Evolutionary conservation across 2,113 vertebrate species (phyloP).

Genomic region (Callopanchax toddi): DNA sequence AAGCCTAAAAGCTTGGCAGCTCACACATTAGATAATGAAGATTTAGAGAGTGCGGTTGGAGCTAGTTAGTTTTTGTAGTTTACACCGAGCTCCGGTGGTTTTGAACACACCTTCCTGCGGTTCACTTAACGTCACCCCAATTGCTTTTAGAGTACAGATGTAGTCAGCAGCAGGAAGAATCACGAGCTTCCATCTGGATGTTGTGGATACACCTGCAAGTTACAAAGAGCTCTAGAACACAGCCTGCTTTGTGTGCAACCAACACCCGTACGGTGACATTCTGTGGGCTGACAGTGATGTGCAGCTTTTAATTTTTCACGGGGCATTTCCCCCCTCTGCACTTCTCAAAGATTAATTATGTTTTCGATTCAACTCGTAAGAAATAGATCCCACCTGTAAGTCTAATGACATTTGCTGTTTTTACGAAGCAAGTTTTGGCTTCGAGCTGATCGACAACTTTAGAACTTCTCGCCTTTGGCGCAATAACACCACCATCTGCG

Average conservation of each 20-base stretch:
- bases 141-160: constrained; percentile 8
- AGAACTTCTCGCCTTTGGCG: neutral
- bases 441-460: neutral
- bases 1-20: constrained; percentile 61
- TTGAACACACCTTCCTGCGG: constrained; percentile 1
- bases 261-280: neutral
- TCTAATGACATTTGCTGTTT: neutral
- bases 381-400: neutral
- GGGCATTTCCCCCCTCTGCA: neutral
- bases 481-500: neutral
- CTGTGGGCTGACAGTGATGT: constrained; percentile 5
- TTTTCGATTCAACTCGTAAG: neutral
- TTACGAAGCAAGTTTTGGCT: neutral
- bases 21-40: constrained; percentile 60
- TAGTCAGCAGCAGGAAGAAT: constrained; percentile 9
- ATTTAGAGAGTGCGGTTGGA: constrained; percentile 35
- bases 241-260: constrained; percentile 45
- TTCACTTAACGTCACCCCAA: neutral
- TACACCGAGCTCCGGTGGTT: neutral
- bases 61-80: constrained; percentile 36
- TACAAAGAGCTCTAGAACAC: constrained; percentile 15
- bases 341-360: neutral
- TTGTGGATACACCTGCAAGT: constrained; percentile 43
- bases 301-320: neutral
- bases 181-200: constrained; percentile 30